phyloP scores from a whole-genome alignment of 2,888 invertebrate genomes.

The Acronicta alni region DNA sequence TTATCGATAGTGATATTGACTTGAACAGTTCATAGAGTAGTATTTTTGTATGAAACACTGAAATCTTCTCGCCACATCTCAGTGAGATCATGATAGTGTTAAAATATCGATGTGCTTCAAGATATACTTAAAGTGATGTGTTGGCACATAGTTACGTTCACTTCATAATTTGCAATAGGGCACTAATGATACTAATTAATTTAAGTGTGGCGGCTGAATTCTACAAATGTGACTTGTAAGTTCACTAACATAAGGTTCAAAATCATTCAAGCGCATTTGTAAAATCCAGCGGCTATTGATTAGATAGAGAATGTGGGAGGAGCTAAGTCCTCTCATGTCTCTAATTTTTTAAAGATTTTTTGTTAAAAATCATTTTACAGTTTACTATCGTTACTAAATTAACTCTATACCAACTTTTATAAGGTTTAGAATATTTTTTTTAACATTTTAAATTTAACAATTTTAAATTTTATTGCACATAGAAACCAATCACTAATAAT shows the following conservation, averaged over 20 bases:
- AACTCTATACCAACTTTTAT: conserved; percentile 14
- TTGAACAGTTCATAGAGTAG: too few relatives aligned
- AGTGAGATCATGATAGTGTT: conserved; percentile 36
- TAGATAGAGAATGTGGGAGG: conserved; percentile 6
- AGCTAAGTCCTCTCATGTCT: conserved; percentile 41
- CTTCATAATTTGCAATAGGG: conserved; percentile 40
- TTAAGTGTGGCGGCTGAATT: neutral
- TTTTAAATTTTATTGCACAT: conserved; percentile 26
- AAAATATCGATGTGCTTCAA: conserved; percentile 22
- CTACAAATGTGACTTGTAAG: neutral
- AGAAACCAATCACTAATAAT: conserved; percentile 6
- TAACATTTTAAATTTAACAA: conserved; percentile 21
- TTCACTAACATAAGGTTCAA: neutral
- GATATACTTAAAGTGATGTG: conserved; percentile 25
- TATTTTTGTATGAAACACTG: conserved; percentile 1
- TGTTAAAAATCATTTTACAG: conserved; percentile 5
- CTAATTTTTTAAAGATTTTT: conserved; percentile 5
- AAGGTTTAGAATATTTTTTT: conserved; percentile 35
- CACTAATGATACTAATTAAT: conserved; percentile 46
- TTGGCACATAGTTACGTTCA: conserved; percentile 51
- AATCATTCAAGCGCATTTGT: neutral
- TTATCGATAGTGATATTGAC: too few relatives aligned
- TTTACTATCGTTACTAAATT: neutral
- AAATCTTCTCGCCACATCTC: conserved; percentile 4
- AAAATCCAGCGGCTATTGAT: neutral